phyloP scores from a whole-genome alignment of 2,888 invertebrate species.

The Anticlea derivata region DNA sequence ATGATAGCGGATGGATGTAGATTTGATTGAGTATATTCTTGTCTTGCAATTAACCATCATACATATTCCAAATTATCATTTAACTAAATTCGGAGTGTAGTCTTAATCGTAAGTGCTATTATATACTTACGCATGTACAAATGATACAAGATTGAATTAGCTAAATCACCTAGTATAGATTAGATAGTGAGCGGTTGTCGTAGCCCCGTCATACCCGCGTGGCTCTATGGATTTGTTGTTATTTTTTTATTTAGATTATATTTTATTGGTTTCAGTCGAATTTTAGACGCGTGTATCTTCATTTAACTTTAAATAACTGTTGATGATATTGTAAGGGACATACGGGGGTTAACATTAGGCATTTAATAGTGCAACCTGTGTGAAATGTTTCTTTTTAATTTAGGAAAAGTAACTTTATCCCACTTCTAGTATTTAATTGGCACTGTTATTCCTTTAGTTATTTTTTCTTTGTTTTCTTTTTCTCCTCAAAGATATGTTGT shows the following conservation, averaged over 20 bases:
- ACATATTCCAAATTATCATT: slow-evolving; percentile 72
- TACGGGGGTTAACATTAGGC: slow-evolving; percentile 41
- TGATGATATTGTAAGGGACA: slow-evolving; percentile 54
- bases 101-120: slow-evolving; percentile 69
- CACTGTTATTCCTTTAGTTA: slow-evolving; percentile 78
- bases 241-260: slow-evolving; percentile 71
- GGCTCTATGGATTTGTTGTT: slow-evolving; percentile 67
- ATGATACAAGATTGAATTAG: slow-evolving; percentile 72
- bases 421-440: slow-evolving; percentile 70
- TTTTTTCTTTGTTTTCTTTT: slow-evolving; percentile 65
- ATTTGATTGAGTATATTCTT: slow-evolving; percentile 23
- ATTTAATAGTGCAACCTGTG: slow-evolving; percentile 38
- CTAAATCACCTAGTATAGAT: slow-evolving; percentile 68
- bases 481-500: slow-evolving; percentile 69
- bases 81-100: slow-evolving; percentile 63
- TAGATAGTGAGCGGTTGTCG: slow-evolving; percentile 50
- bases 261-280: slow-evolving; percentile 69
- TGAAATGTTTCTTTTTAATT: slow-evolving; percentile 39
- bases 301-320: slow-evolving; percentile 59
- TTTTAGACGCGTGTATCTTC: slow-evolving; percentile 65
- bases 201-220: slow-evolving; percentile 46
- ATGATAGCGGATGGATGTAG: slow-evolving; percentile 4
- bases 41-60: slow-evolving; percentile 21
- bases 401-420: slow-evolving; percentile 49
- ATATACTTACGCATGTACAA: slow-evolving; percentile 75